Base-by-base conservation (phyloP, 2,113 vertebrate genomes). In the Pelecanoides urinatrix region DNA sequence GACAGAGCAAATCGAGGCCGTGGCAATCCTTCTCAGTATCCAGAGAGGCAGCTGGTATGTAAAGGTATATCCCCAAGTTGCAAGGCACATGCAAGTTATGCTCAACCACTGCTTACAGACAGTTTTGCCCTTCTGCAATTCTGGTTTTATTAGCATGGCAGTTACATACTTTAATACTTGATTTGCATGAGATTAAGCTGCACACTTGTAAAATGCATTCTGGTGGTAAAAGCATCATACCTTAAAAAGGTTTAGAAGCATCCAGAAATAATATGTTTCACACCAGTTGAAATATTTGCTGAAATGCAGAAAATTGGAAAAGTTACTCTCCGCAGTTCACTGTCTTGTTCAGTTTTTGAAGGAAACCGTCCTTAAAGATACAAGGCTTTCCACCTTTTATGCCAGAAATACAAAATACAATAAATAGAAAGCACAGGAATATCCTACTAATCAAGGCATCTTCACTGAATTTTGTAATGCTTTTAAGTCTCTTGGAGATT, bases 131-230 rank as follows among this genome's bases (percentile, higher is more conserved):
- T 65, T 77, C n/a, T n/a, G 47, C 7, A 25, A 50, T 65, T 67
- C 63, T 3, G 27, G 10, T 13, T 86, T 74, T 61, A n/a, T 75
- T 72, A 75, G 62, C 45, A 5, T 9, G 56, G 68, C 86, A 38
- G 45, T 75, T 87, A 11, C 72, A 5, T 42, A 17, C 56, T 53
- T 21, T 61, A 86, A 53, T 72, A 44, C n/a, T 92, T 84, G 52
- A 72, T 84, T 84, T 87, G 76, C 74, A 34, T 81, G 86, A 75
- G 76, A 77, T 93, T 80, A 75, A 26, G 56, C 42, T 63, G 26
- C 71, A 36, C 34, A 3, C 42, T 59, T 63, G 50, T 70, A 79
- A 93, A 76, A 65, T 16, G 58, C 49, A 21, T 30, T 10, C 78
- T 67, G 86, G 26, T 77, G 29, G 90, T 90, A 49, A 80, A 90